Evolutionary conservation across 2,888 invertebrate genomes (phyloP), one percentile per base, ranked within the genome.

Genomic region (Ametastegia equiseti): DNA sequence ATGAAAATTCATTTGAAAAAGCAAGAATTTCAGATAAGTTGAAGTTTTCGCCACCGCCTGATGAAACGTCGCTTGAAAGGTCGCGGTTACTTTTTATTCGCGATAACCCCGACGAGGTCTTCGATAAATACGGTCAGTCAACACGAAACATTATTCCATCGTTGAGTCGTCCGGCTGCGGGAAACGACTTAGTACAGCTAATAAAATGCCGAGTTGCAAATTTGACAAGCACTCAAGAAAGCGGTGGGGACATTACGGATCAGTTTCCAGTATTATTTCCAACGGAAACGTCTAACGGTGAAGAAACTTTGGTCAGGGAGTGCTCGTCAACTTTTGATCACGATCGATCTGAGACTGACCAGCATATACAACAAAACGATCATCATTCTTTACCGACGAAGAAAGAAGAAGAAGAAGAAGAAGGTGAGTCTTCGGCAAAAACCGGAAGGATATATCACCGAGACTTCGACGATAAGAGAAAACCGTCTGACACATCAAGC

Each of bases 151-250:
- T 57, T 63, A 71, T 77, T 77, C 45, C 19, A 42, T 23, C 80
- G 45, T 42, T 80, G 83, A 63, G 81, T 77, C 80, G 80, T 80
- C 75, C 42, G 65, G 33, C 57, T 33, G 50, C 57, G 57, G 75
- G 23, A 54, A 54, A 54, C 75, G 54, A 54, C 36, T 78, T 79
- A 81, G 47, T 27, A 73, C 33, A 73, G 50, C 45, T 67, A 83
- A 84, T 84, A 86, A 88, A 87, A 89, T 89, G 88, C 88, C 83
- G 84, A 86, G 83, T 88, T 85, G 88, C 87, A 83, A 85, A 85
- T 82, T 75, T 54, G 50, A 54, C 75, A 50, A 78, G n/a, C 30
- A 60, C n/a, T 50, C 78, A 30, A n/a, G 50, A 75, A 19, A 13
- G 57, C 19, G 78, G 78, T 42, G 60, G 78, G 57, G 78, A 78